A percentile compares a stretch with the other conserved stretches of the same genome.
Evolutionary conservation across 2,797 vertebrate genomes (phyloP).

Genomic region (Forpus xanthops): DNA sequence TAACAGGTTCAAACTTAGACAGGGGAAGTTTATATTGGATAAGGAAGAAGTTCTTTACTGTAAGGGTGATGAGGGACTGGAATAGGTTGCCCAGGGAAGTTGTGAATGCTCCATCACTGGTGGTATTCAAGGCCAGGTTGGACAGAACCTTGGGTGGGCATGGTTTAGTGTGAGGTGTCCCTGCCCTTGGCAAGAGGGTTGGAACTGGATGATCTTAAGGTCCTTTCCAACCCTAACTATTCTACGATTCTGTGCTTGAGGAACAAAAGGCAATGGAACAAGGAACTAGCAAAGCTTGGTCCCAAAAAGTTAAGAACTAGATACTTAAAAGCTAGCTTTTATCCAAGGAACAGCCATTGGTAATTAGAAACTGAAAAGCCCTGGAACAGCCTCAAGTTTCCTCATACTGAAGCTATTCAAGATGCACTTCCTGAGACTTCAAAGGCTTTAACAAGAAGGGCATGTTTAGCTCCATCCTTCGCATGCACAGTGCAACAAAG

Average conservation of each 20-base stretch:
- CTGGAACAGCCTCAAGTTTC: constrained; percentile 49
- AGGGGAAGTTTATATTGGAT: not conserved
- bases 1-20: not conserved
- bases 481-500: not conserved
- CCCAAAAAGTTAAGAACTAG: not conserved
- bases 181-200: not conserved
- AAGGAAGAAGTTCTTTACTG: not conserved
- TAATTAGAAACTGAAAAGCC: constrained; percentile 33
- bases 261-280: not conserved
- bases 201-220: not conserved
- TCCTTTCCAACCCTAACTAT: not conserved
- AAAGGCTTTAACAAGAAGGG: constrained; percentile 50
- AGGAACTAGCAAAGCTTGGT: not conserved
- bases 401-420: constrained; percentile 47
- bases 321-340: not conserved
- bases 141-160: not conserved
- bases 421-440: constrained; percentile 46
- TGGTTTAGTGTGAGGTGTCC: not conserved
- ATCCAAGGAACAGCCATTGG: not conserved
- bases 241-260: not conserved
- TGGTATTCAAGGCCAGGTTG: not conserved
- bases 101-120: too few species aligned
- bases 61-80: not conserved
- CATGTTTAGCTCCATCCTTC: constrained; percentile 3
- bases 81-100: not conserved